Evolutionary conservation across 2,113 vertebrate genomes (phyloP).

Genomic region (Aramus guarauna): DNA sequence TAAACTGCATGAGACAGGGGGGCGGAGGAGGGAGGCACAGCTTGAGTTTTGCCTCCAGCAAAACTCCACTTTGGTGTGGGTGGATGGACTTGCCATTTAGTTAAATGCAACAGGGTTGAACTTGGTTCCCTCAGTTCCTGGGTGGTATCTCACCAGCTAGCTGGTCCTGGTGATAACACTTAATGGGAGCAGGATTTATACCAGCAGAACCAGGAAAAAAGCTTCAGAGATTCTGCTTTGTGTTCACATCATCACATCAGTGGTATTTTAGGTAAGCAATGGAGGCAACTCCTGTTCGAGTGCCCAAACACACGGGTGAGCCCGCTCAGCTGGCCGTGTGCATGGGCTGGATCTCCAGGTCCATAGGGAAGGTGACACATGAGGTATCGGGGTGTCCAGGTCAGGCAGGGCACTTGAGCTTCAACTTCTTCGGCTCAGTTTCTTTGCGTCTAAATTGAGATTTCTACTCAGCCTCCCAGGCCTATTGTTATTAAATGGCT

Average conservation of each 20-base stretch:
- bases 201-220: neutral
- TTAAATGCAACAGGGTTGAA: neutral
- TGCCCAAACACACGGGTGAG: neutral
- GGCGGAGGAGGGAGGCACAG: neutral
- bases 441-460: neutral
- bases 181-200: neutral
- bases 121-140: neutral
- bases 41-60: neutral
- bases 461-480: neutral
- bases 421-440: neutral
- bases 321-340: neutral
- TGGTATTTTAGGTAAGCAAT: neutral
- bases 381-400: neutral
- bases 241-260: too few relatives aligned
- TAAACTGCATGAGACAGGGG: neutral
- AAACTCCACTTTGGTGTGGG: neutral
- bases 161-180: neutral
- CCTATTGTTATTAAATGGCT: neutral
- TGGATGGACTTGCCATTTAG: neutral
- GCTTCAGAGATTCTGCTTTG: neutral
- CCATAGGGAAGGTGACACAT: neutral
- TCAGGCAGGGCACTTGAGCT: neutral
- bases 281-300: neutral
- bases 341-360: neutral
- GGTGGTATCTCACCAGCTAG: neutral